Base-by-base conservation (phyloP, 2,797 vertebrate species). In the Phrynocephalus guinanensis region DNA sequence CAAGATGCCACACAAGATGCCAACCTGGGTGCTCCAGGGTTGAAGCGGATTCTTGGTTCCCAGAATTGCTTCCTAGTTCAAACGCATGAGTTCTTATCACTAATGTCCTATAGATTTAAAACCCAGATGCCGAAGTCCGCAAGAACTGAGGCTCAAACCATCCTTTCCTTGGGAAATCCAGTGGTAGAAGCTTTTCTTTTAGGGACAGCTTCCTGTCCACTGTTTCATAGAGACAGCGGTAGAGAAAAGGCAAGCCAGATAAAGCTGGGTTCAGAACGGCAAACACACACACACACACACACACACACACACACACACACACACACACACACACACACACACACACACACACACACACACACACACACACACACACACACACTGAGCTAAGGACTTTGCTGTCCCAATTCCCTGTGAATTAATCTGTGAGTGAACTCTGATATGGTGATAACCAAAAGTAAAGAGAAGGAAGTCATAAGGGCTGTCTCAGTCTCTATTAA, bases 21-120 rank as follows among this genome's bases (percentile, higher is more conserved):
- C 10, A 18, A 38, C 28, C 15, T 56, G 26, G 16, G 67, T 24
- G 33, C 13, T 79, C 33, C 38, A 79, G 48, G 24, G 13, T 52
- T 80, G n/a, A 77, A 82, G 13, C 11, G 28, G 33, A 88, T 73
- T 33, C 56, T 73, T 88, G 38, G 30, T 73, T 75, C 8, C 84
- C 71, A 56, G 56, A 73, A 80, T 44, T 24, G 18, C 38, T 83
- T 78, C 30, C 33, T 84, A 33, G n/a, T 30, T 71, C 56, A 63
- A 24, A 22, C 38, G 66, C 8, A 24, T 81, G 48, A 75, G 26
- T 33, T 30, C 66, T 79, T 24, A 66, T 79, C 56, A 50, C 6
- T 71, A 63, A 10, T 84, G 70, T 44, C 18, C 5, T 50, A 28
- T 50, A 88, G 28, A 44, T 66, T 79, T 72, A 79, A 79, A 52